phyloP scores from a whole-genome alignment of 1,140 invertebrate species.

The Batillaria attramentaria region DNA sequence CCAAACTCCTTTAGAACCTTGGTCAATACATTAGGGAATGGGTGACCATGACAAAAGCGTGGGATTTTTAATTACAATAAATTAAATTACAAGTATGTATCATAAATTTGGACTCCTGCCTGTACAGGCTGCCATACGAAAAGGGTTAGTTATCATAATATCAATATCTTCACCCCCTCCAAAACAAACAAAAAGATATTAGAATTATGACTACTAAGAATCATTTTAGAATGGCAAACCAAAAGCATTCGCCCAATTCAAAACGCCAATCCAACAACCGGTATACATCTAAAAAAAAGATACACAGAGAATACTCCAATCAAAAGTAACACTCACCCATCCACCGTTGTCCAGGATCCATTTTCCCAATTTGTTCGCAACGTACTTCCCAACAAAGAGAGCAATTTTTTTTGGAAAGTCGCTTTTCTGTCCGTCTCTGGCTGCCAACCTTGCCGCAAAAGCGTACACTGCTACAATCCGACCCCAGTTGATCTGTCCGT shows the following conservation, averaged over 20 bases:
- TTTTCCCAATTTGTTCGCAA: slow-evolving; percentile 69
- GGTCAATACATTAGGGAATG: background rate
- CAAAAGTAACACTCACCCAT: slow-evolving; percentile 68
- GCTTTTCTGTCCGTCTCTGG: slow-evolving; percentile 72
- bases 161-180: no score
- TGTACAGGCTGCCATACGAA: no score
- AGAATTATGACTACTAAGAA: no score
- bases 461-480: slow-evolving; percentile 78
- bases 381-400: slow-evolving; percentile 70
- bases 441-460: slow-evolving; percentile 76
- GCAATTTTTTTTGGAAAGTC: slow-evolving; percentile 68
- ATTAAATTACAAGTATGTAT: background rate
- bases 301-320: background rate
- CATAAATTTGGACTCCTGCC: background rate
- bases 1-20: background rate
- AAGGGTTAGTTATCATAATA: no score
- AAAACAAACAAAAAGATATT: no score
- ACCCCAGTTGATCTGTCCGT: slow-evolving; percentile 76
- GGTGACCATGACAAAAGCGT: background rate
- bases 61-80: background rate
- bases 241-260: no score
- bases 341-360: slow-evolving; percentile 72
- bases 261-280: no score
- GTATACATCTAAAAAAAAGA: background rate
- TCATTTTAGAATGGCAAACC: no score